Conservation (phyloP, 2,888 invertebrate species). For the Melinopterus prodromus region DNA sequence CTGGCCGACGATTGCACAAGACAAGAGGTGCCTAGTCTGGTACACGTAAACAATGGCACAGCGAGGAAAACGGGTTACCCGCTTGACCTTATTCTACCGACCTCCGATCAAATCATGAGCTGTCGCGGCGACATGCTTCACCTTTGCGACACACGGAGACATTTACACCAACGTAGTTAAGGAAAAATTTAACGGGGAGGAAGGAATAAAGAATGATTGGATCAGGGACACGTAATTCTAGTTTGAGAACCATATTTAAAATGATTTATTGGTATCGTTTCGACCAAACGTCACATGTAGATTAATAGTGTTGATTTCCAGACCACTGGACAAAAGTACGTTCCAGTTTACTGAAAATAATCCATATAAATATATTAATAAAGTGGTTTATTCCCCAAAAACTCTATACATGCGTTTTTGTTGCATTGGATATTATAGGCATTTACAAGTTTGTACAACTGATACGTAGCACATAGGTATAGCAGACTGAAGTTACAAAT, state of each 20-base stretch:
- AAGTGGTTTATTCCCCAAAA: too few relatives aligned
- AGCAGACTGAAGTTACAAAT: too few relatives aligned
- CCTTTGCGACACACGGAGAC: constrained; percentile 41
- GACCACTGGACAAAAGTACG: too few relatives aligned
- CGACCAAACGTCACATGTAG: too few relatives aligned
- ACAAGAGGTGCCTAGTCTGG: constrained; percentile 39
- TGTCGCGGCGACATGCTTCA: constrained; percentile 43
- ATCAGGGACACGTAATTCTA: neutral
- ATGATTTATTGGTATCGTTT: neutral
- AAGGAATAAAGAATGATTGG: neutral
- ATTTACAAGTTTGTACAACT: too few relatives aligned
- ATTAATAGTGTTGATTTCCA: too few relatives aligned
- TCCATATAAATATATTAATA: too few relatives aligned
- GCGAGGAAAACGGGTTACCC: constrained; percentile 60
- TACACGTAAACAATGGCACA: constrained; percentile 55
- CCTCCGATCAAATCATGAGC: constrained; percentile 57
- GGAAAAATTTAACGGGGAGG: constrained; percentile 7
- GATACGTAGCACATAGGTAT: too few relatives aligned
- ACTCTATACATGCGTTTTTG: too few relatives aligned
- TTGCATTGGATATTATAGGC: too few relatives aligned
- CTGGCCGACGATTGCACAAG: constrained; percentile 51
- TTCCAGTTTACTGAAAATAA: too few relatives aligned
- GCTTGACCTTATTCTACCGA: constrained; percentile 59
- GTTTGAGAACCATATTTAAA: neutral
- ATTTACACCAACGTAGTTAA: constrained; percentile 28